Percentiles rank a stretch among this genome's conserved stretches.
Evolutionary conservation across 37 sponge, comb jelly and placozoan genomes (phyloP).

Genomic region (Diacarnus erythraeanus): DNA sequence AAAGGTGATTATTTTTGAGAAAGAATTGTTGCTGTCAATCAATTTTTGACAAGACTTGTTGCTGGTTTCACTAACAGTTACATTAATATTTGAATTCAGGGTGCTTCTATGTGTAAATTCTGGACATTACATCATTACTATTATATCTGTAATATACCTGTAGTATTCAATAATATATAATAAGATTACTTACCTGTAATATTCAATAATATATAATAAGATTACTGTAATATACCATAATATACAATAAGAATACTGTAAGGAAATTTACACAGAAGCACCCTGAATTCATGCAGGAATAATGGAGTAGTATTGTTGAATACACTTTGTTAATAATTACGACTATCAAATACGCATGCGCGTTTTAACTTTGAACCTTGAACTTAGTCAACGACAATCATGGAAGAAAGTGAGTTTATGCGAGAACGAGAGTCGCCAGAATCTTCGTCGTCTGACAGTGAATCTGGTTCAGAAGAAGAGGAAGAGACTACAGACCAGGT

Average conservation of each 20-base stretch:
- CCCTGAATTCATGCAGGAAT: neutral
- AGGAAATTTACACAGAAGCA: neutral
- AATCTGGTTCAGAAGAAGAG: constrained; percentile 1
- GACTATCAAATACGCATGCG: neutral
- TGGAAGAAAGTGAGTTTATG: neutral
- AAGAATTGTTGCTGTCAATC: too few species aligned
- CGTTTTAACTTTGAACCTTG: neutral
- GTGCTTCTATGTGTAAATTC: too few species aligned
- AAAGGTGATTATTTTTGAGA: too few species aligned
- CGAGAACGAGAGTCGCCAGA: neutral
- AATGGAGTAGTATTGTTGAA: neutral
- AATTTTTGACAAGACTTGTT: too few species aligned
- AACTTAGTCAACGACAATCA: neutral
- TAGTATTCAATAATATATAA: too few species aligned
- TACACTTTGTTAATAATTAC: neutral
- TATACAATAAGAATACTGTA: neutral
- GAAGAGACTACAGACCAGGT: neutral
- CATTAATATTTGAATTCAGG: too few species aligned
- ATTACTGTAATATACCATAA: too few species aligned
- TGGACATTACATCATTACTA: too few species aligned
- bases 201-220: too few species aligned
- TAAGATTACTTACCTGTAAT: too few species aligned
- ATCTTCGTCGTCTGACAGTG: neutral
- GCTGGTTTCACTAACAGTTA: too few species aligned
- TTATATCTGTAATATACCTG: too few species aligned